Base-by-base conservation (phyloP, 2,113 vertebrate genomes). In the Peromyscus leucopus region DNA sequence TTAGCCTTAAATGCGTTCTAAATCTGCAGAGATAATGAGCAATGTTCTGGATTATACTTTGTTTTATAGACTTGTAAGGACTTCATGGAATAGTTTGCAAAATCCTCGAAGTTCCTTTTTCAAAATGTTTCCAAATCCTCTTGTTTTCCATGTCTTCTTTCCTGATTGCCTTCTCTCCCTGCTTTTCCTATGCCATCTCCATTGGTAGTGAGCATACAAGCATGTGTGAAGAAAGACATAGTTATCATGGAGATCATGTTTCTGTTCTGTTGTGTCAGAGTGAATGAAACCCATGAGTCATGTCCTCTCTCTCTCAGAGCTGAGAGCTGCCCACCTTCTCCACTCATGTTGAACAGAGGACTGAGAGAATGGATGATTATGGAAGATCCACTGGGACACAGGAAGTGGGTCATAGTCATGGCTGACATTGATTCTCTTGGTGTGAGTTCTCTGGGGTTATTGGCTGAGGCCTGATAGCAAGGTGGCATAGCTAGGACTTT, bases 191-290 rank as follows among this genome's bases (percentile, higher is more conserved):
- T 11, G 28, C 86, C 1, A 42, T 33, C 2, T 55, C 16, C 8
- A 4, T 67, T 42, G 59, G 21, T 28, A 46, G 7, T 12, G 4
- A 80, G 5, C 8, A 19, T 2, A 0, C 0, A 17, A 1, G 0
- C 24, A 7, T 16, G 17, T 15, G 21, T 65, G 0, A 11, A 13
- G 57, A 59, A 19, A 88, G 26, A 63, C 26, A 19, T 12, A 6
- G 1, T 65, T 57, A 61, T 90, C 10, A 82, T 1, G 8, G 0
- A 3, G 28, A 72, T 61, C 4, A 51, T 86, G 83, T 61, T 42
- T 16, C 48, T 93, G 2, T n/a, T n/a, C 11, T 39, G 2, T 21
- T 13, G 55, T 33, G 36, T 71, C 12, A 82, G 13, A 65, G 17
- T 6, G 33, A 5, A 33, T 36, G n/a, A 80, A 24, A 6, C 5